Conservation (phyloP, 2,113 vertebrate genomes). For the Coryphaenoides rupestris region DNA sequence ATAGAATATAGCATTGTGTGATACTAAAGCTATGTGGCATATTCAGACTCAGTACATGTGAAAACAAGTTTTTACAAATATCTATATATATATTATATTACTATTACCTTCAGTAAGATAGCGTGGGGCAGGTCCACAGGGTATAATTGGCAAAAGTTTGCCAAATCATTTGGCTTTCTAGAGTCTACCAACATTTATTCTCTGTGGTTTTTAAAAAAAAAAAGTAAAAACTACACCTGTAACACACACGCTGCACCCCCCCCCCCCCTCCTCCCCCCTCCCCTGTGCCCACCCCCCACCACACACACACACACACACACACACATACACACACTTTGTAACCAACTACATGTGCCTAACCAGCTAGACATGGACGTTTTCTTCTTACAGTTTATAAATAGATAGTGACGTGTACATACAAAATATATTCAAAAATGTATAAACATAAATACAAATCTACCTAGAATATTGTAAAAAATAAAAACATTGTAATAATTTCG, state of each 20-base stretch:
- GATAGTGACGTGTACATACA: slow-evolving; percentile 57
- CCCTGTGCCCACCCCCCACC: neutral
- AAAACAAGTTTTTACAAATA: slow-evolving; percentile 39
- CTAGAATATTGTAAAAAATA: slow-evolving; percentile 50
- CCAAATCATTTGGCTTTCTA: slow-evolving; percentile 46
- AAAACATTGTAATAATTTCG: slow-evolving; percentile 19
- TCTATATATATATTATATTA: slow-evolving; percentile 29
- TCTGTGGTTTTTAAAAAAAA: slow-evolving; percentile 53
- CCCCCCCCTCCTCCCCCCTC: neutral
- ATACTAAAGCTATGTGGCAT: slow-evolving; percentile 61
- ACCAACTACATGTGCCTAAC: slow-evolving; percentile 76
- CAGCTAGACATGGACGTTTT: slow-evolving; percentile 73
- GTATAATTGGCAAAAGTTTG: slow-evolving; percentile 60
- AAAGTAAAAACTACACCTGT: slow-evolving; percentile 54
- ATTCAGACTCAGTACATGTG: slow-evolving; percentile 49
- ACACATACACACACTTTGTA: slow-evolving; percentile 29
- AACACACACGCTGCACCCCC: slow-evolving; percentile 8
- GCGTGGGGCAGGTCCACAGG: slow-evolving; percentile 65
- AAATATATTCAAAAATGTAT: slow-evolving; percentile 12
- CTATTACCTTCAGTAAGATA: slow-evolving; percentile 46
- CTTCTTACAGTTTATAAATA: slow-evolving; percentile 63
- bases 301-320: neutral
- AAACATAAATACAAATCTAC: slow-evolving; percentile 46
- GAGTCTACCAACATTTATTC: neutral
- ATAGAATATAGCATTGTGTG: slow-evolving; percentile 64